These are phyloP conservation scores for Apotomis turbidana DNA, from an alignment of 2,888 invertebrate species.

Conservation along the genomic window DNA sequence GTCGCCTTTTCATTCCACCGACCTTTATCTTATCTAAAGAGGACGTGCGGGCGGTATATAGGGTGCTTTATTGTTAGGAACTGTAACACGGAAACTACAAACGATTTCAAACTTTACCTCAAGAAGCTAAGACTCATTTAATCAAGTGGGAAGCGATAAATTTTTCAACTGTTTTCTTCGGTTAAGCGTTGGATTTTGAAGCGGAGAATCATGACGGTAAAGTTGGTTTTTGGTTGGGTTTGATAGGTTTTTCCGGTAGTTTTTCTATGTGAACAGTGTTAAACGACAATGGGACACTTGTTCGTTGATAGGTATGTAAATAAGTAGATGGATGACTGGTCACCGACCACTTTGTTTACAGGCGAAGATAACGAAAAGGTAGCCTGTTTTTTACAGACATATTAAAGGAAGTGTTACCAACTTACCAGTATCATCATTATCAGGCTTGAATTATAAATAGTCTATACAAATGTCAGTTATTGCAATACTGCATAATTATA, in stretches of 20 bases:
- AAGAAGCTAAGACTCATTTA: slow-evolving; percentile 42
- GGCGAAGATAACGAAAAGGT: slow-evolving; percentile 55
- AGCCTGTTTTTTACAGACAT: not conserved
- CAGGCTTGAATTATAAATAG: not conserved
- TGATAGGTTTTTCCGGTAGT: slow-evolving; percentile 71
- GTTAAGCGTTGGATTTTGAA: slow-evolving; percentile 44
- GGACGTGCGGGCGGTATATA: slow-evolving; percentile 81
- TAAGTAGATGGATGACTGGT: slow-evolving; percentile 78
- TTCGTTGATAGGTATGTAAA: slow-evolving; percentile 80
- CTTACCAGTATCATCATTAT: not conserved
- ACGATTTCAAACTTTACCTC: slow-evolving; percentile 49
- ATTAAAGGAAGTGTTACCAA: not conserved
- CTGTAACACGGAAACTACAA: slow-evolving; percentile 46
- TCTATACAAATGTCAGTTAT: not conserved
- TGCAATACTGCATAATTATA: not conserved
- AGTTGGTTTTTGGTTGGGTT: slow-evolving; percentile 52
- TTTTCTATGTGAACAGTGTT: slow-evolving; percentile 66
- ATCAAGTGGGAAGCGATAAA: not conserved
- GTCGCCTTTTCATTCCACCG: slow-evolving; percentile 74
- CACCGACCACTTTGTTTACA: slow-evolving; percentile 69
- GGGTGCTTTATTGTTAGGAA: slow-evolving; percentile 70
- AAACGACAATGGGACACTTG: slow-evolving; percentile 78
- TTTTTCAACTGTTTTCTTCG: slow-evolving; percentile 64
- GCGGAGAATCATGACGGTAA: slow-evolving; percentile 40
- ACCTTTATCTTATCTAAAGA: slow-evolving; percentile 83